phyloP scores from a whole-genome alignment of 2,113 vertebrate species.

The Mystacornis crossleyi region DNA sequence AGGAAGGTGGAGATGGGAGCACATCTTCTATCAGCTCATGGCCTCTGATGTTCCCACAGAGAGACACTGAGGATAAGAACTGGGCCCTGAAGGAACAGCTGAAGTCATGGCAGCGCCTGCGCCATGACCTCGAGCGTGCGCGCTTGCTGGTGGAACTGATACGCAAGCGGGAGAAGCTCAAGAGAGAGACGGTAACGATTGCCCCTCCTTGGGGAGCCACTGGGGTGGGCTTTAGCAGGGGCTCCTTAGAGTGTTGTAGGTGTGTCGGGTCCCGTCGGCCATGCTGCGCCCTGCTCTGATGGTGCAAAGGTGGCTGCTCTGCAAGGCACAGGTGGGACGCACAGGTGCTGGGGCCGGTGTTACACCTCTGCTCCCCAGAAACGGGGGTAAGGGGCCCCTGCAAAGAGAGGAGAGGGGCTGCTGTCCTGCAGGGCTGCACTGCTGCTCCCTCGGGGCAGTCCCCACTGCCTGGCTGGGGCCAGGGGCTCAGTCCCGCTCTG shows the following conservation, averaged over 20 bases:
- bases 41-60: slow-evolving; percentile 78
- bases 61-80: slow-evolving; percentile 94
- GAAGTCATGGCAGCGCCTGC: slow-evolving; percentile 96
- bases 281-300: neutral
- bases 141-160: slow-evolving; percentile 96
- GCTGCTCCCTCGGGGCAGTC: neutral
- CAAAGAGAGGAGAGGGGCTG: neutral
- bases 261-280: neutral
- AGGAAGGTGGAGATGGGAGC: neutral
- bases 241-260: neutral
- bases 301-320: neutral
- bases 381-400: neutral
- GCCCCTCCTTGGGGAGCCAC: slow-evolving; percentile 7
- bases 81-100: slow-evolving; percentile 94
- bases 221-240: slow-evolving; percentile 12
- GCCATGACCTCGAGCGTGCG: slow-evolving; percentile 96
- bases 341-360: neutral
- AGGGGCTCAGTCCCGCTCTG: neutral
- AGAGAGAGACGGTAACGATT: slow-evolving; percentile 91
- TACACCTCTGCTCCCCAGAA: neutral
- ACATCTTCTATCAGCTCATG: slow-evolving; percentile 4
- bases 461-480: neutral
- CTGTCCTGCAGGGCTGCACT: neutral
- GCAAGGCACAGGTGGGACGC: neutral
- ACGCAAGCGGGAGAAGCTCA: slow-evolving; percentile 97